Evolutionary conservation across 2,113 vertebrate species (phyloP).

Genomic region (Etheostoma cragini): DNA sequence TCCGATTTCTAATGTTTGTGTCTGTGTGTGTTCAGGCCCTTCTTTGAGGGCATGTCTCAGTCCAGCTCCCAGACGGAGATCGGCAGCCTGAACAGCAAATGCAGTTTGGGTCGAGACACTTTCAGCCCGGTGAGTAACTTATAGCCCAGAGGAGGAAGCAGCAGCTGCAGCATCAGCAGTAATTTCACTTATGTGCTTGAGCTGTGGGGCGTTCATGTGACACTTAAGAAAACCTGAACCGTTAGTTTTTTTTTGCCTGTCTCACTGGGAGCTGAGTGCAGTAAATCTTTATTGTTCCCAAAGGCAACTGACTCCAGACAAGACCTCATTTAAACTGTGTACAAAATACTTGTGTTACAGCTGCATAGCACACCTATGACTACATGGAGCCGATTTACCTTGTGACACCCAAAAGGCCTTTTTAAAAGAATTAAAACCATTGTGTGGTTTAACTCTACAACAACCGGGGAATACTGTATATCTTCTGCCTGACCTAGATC

Average conservation of each 20-base stretch:
- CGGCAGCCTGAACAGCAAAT: conserved; percentile 93
- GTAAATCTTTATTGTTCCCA: conserved; percentile 16
- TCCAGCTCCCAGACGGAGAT: conserved; percentile 96
- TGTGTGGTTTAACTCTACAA: no score
- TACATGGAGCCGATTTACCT: not conserved
- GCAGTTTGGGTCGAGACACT: conserved; percentile 88
- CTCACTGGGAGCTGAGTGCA: not conserved
- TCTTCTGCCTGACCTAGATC: no score
- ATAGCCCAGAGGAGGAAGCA: not conserved
- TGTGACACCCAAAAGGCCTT: not conserved
- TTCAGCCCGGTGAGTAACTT: conserved; percentile 88
- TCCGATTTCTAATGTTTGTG: not conserved
- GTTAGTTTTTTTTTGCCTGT: not conserved
- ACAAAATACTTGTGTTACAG: not conserved
- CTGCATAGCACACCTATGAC: not conserved
- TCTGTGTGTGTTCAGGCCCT: conserved; percentile 82
- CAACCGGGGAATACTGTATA: no score
- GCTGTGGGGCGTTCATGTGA: not conserved
- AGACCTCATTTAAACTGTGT: not conserved
- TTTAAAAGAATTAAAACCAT: no score
- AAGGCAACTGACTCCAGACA: not conserved
- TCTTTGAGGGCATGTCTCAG: conserved; percentile 95
- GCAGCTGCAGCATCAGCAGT: conserved; percentile 7
- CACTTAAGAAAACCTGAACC: not conserved
- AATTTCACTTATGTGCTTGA: not conserved